Evolutionary conservation across 2,888 invertebrate species (phyloP).

Genomic region (Drosophila picticornis): DNA sequence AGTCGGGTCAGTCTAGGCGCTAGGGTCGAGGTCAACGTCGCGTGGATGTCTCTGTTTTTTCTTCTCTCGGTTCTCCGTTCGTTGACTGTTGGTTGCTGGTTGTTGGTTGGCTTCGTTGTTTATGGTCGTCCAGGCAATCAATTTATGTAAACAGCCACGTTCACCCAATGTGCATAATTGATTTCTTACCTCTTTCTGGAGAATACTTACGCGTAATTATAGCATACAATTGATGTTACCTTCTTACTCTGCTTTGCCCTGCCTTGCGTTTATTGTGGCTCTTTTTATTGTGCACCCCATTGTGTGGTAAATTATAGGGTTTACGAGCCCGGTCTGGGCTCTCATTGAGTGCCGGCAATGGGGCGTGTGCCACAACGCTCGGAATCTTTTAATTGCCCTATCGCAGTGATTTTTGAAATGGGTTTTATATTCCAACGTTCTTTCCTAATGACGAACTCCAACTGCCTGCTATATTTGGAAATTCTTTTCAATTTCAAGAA

Average conservation of each 20-base stretch:
- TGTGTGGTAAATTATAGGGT: conserved; percentile 66
- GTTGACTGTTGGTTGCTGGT: conserved; percentile 4
- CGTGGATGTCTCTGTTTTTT: not conserved
- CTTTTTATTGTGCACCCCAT: conserved; percentile 41
- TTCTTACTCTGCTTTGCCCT: conserved; percentile 6
- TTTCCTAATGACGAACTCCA: conserved; percentile 16
- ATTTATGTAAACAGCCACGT: conserved; percentile 37
- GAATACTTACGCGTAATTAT: conserved; percentile 65
- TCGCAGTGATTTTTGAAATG: conserved; percentile 40
- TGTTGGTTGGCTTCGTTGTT: conserved; percentile 9
- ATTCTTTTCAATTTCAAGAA: not conserved
- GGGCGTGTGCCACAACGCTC: conserved; percentile 45
- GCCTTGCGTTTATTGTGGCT: conserved; percentile 41
- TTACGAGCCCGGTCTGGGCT: conserved; percentile 31
- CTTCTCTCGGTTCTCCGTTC: not conserved
- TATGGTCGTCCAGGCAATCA: conserved; percentile 19
- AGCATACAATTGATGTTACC: conserved; percentile 58
- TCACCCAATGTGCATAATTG: conserved; percentile 66
- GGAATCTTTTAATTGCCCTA: conserved; percentile 54
- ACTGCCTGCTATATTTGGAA: not conserved
- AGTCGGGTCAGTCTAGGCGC: conserved; percentile 34
- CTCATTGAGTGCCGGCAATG: conserved; percentile 38
- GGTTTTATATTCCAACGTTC: not conserved
- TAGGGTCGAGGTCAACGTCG: conserved; percentile 70
- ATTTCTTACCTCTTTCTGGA: conserved; percentile 69